phyloP scores from a whole-genome alignment of 2,797 vertebrate species.

The Nyctibius grandis region DNA sequence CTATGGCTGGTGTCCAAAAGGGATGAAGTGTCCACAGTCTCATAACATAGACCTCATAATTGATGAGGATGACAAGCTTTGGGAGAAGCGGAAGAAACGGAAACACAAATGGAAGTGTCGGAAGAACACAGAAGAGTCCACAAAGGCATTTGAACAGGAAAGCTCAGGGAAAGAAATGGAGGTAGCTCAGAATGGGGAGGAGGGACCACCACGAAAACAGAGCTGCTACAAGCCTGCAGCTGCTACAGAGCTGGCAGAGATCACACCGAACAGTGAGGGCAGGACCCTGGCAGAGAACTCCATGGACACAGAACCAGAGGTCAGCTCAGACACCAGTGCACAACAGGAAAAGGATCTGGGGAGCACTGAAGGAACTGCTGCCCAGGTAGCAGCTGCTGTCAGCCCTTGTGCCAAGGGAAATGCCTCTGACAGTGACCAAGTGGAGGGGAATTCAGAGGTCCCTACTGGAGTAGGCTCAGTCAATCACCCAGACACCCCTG shows the following conservation, averaged over 20 bases:
- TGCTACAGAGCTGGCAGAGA: neutral
- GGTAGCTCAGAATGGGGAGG: neutral
- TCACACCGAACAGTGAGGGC: neutral
- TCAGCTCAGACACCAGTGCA: neutral
- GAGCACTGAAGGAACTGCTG: slow-evolving; percentile 58
- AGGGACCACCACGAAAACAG: slow-evolving; percentile 64
- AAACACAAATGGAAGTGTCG: slow-evolving; percentile 79
- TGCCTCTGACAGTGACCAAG: neutral
- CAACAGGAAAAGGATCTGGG: neutral
- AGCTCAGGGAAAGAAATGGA: slow-evolving; percentile 35
- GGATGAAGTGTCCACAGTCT: slow-evolving; percentile 84
- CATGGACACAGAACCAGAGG: neutral
- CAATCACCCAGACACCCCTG: neutral
- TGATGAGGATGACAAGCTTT: slow-evolving; percentile 84
- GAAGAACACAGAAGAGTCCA: slow-evolving; percentile 59
- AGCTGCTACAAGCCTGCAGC: slow-evolving; percentile 34
- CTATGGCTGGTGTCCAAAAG: slow-evolving; percentile 93
- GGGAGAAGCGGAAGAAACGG: slow-evolving; percentile 76
- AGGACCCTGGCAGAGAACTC: neutral
- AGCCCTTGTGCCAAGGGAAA: neutral
- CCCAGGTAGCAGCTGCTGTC: neutral
- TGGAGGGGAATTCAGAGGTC: neutral
- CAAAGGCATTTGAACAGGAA: neutral
- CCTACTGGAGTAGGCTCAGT: accelerated
- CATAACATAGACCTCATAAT: slow-evolving; percentile 95